phyloP scores from a whole-genome alignment of 92 coral and sea anemone genomes.

The Siderastrea radians region DNA sequence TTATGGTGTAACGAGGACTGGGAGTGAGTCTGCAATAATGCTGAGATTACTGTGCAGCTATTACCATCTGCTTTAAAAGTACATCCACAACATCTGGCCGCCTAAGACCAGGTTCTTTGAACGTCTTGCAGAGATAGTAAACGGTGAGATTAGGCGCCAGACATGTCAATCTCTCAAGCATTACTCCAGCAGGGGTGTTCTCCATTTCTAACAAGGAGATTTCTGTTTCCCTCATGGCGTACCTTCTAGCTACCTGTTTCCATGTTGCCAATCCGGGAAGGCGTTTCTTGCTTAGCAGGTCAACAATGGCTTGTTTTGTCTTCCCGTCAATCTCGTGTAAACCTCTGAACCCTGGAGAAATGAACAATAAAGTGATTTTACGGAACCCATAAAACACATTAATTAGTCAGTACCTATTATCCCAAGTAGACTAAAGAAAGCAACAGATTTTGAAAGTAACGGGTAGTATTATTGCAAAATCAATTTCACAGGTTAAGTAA shows the following conservation, averaged over 20 bases:
- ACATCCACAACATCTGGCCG: constrained; percentile 11
- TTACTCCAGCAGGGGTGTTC: constrained; percentile 15
- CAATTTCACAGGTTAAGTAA: too few relatives aligned
- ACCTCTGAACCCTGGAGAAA: constrained; percentile 30
- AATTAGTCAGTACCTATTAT: too few relatives aligned
- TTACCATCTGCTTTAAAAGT: constrained; percentile 1
- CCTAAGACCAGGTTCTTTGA: constrained; percentile 30
- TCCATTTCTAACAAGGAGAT: constrained; percentile 22
- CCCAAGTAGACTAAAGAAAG: too few relatives aligned
- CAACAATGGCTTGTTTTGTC: constrained; percentile 27
- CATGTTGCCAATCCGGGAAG: constrained; percentile 30
- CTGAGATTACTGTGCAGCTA: background rate
- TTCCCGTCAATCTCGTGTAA: constrained; percentile 17
- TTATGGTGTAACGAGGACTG: too few relatives aligned
- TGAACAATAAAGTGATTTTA: too few relatives aligned
- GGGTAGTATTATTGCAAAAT: too few relatives aligned
- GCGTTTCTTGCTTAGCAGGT: constrained; percentile 39
- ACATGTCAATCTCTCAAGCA: constrained; percentile 11
- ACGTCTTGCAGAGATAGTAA: constrained; percentile 41
- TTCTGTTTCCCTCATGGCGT: constrained; percentile 38
- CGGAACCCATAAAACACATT: too few relatives aligned
- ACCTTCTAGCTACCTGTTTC: constrained; percentile 45
- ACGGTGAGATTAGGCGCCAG: constrained; percentile 41
- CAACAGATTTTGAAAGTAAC: too few relatives aligned
- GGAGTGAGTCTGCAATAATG: too few relatives aligned